Percentiles rank a stretch among this genome's conserved stretches.
phyloP scores from a whole-genome alignment of 2,888 invertebrate genomes.

The Phortica okadai region DNA sequence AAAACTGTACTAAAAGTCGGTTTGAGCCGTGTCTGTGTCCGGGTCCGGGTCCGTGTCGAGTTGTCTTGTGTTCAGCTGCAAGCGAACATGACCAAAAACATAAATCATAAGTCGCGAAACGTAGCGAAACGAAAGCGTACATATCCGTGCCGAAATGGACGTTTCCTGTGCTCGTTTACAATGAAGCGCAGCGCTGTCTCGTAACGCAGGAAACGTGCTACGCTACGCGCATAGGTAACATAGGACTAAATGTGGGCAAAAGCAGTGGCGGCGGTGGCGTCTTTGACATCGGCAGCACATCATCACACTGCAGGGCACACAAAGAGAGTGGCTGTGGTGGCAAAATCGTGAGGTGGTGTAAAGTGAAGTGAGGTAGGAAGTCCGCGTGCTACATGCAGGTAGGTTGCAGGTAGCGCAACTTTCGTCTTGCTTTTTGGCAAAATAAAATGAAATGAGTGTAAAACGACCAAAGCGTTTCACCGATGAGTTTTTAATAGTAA shows the following conservation, averaged over 20 bases:
- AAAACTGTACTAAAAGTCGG: neutral
- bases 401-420: neutral
- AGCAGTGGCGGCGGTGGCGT: no score
- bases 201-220: slow-evolving; percentile 5
- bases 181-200: neutral
- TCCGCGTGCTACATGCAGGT: neutral
- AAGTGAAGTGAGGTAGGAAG: neutral
- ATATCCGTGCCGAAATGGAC: slow-evolving; percentile 73
- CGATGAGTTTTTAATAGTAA: slow-evolving; percentile 17
- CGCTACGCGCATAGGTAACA: neutral
- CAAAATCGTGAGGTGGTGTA: no score
- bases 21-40: neutral
- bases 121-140: slow-evolving; percentile 58
- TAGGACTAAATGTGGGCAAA: neutral
- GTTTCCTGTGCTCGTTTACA: slow-evolving; percentile 53
- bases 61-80: neutral
- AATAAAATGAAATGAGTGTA: neutral
- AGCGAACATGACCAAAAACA: slow-evolving; percentile 53
- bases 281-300: no score
- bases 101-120: slow-evolving; percentile 66
- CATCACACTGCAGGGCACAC: neutral
- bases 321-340: neutral
- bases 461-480: neutral
- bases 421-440: neutral
- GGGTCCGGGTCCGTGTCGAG: neutral